A percentile compares a stretch with the other conserved stretches of the same genome.
Conservation (phyloP, 1,140 invertebrate genomes). For the Papilio helenus region DNA sequence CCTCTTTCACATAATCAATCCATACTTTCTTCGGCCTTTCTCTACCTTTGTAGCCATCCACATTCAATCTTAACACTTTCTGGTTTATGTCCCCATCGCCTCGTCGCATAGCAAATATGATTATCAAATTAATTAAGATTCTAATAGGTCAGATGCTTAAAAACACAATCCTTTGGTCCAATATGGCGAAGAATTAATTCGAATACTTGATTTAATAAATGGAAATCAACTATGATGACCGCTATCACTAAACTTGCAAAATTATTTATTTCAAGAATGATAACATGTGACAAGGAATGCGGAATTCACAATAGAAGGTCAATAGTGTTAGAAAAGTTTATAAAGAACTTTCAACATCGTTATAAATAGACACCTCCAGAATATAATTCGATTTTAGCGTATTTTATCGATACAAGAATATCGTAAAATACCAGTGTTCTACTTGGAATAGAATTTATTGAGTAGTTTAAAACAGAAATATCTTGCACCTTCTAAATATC, state of each 20-base stretch:
- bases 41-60: no score
- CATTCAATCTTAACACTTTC: no score
- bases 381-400: constrained; percentile 61
- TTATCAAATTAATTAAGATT: neutral
- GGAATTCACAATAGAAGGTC: constrained; percentile 46
- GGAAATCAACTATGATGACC: neutral
- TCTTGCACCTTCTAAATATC: constrained; percentile 31
- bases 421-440: constrained; percentile 49
- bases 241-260: neutral
- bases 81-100: no score
- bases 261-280: constrained; percentile 12
- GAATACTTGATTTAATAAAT: neutral
- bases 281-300: constrained; percentile 45
- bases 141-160: neutral
- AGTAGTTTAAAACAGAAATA: constrained; percentile 48
- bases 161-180: neutral
- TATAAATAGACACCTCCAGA: constrained; percentile 59
- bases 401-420: constrained; percentile 57
- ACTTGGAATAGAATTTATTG: constrained; percentile 59
- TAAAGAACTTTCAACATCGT: constrained; percentile 47
- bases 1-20: no score
- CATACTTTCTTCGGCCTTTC: no score
- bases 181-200: neutral
- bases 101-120: no score
- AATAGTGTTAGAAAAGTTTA: constrained; percentile 53